phyloP scores from a whole-genome alignment of 92 coral and sea anemone species.

The Palythoa heliodiscus region DNA sequence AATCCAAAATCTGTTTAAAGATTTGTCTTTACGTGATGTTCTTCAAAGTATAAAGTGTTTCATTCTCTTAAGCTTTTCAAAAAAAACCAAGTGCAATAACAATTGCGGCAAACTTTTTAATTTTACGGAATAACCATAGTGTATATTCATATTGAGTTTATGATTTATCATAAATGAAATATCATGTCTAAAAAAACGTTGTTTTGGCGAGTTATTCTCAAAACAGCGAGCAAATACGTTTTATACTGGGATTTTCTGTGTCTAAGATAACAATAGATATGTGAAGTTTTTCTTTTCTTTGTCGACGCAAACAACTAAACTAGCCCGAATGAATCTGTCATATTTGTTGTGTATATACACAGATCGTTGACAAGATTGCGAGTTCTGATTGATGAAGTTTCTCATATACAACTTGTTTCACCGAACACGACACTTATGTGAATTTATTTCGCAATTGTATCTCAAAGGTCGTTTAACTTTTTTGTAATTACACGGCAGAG shows the following conservation, averaged over 20 bases:
- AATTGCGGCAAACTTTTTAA: constrained; percentile 29
- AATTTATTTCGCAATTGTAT: neutral
- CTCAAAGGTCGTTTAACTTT: neutral
- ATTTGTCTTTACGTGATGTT: neutral
- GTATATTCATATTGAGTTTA: neutral
- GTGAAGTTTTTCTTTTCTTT: neutral
- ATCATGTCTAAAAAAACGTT: neutral
- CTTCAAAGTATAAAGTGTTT: neutral
- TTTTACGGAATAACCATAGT: constrained; percentile 31
- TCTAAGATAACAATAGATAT: neutral
- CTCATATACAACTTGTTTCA: neutral
- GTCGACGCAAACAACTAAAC: neutral
- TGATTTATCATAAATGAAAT: neutral
- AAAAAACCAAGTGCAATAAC: neutral
- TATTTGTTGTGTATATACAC: constrained; percentile 7
- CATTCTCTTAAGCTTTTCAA: neutral
- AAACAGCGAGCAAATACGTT: neutral
- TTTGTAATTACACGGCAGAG: neutral
- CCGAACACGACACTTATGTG: neutral
- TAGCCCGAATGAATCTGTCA: constrained; percentile 15
- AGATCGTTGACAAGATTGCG: neutral
- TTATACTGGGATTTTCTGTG: neutral
- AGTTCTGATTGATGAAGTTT: neutral
- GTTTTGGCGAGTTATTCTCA: neutral
- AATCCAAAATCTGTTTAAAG: neutral